Evolutionary conservation across 2,113 vertebrate species (phyloP).

Genomic region (Taurulus bubalis): DNA sequence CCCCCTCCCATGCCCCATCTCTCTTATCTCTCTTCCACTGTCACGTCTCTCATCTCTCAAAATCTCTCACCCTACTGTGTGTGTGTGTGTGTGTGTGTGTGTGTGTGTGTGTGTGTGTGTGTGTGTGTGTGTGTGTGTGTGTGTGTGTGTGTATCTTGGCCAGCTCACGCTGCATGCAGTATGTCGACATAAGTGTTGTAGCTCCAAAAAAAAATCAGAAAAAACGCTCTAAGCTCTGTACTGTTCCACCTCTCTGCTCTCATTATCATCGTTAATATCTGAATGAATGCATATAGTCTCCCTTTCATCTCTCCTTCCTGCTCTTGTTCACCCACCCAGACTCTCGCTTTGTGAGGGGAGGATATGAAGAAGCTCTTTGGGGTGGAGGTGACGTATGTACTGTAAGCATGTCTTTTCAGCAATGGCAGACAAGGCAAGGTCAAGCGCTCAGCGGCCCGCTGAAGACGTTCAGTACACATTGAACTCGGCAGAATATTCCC

Average conservation of each 20-base stretch:
- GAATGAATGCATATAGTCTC: conserved; percentile 44
- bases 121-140: conserved; percentile 3
- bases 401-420: conserved; percentile 55
- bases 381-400: conserved; percentile 58
- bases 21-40: conserved; percentile 60
- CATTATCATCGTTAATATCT: conserved; percentile 60
- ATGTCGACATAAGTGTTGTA: conserved; percentile 30
- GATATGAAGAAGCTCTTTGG: conserved; percentile 49
- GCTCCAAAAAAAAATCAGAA: not conserved
- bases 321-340: conserved; percentile 9
- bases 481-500: conserved; percentile 60
- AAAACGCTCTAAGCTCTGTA: conserved; percentile 29
- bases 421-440: conserved; percentile 66
- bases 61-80: conserved; percentile 49
- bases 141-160: not conserved
- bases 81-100: not conserved
- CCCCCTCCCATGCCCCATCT: conserved; percentile 25
- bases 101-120: conserved; percentile 8
- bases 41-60: conserved; percentile 68
- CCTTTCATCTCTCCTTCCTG: conserved; percentile 35
- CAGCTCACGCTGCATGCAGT: conserved; percentile 9
- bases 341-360: not conserved
- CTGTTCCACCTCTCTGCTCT: conserved; percentile 52
- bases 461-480: conserved; percentile 68
- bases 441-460: conserved; percentile 57